Conservation (phyloP, 2,888 invertebrate species). For the Tipula vernalis region DNA sequence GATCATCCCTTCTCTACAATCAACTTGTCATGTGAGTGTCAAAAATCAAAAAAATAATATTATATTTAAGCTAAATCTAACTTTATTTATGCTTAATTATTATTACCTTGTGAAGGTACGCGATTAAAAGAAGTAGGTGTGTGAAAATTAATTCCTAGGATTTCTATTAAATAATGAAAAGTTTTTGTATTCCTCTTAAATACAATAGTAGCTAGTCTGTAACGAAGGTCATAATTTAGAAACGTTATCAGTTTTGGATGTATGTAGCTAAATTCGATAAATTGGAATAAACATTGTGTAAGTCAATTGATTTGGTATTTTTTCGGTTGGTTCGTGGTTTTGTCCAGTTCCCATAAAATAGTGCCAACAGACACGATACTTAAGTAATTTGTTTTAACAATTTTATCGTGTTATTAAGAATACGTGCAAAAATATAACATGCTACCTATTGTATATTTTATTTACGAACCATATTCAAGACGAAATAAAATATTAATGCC, state of each 20-base stretch:
- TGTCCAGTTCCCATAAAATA: not conserved
- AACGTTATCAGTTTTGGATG: not conserved
- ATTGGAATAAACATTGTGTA: not conserved
- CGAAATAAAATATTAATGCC: not conserved
- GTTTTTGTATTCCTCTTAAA: not conserved
- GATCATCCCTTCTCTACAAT: not conserved
- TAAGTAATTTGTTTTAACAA: not conserved
- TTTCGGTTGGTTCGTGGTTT: not conserved
- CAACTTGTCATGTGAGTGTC: slow-evolving; percentile 4
- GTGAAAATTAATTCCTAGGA: not conserved
- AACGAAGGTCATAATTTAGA: not conserved
- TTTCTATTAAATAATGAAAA: not conserved
- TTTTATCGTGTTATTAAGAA: not conserved
- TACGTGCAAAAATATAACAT: not conserved
- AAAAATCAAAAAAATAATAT: not conserved
- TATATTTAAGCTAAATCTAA: too few relatives aligned
- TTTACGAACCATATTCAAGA: not conserved
- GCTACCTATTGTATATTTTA: too few relatives aligned
- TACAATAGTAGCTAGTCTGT: not conserved
- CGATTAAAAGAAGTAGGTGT: not conserved
- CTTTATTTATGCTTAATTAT: too few relatives aligned
- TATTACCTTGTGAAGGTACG: not conserved
- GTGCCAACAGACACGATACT: not conserved
- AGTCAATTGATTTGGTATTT: not conserved
- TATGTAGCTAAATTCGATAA: not conserved